Base-by-base conservation (phyloP, 2,113 vertebrate genomes). In the Heliornis fulica region DNA sequence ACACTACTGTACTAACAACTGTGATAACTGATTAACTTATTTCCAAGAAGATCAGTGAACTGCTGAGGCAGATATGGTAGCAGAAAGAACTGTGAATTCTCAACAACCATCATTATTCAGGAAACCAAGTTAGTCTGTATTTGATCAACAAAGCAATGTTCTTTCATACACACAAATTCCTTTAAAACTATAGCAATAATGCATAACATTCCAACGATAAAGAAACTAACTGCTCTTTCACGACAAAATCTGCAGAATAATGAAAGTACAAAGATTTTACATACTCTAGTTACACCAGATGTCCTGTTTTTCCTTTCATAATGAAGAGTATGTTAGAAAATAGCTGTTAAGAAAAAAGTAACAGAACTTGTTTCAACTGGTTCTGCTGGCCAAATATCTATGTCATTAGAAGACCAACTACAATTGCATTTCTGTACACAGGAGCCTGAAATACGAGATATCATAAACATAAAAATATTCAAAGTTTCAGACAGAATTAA, bases 361-460 rank as follows among this genome's bases (percentile, higher is more conserved):
- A 53, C 14, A 66, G 63, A 87, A 94, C 89, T 93, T 87, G 83
- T 51, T 48, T 22, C 54, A 93, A 83, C 90, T 89, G 71, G 96
- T 85, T 93, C 54, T 80, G 28, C 76, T 34, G 66, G 54, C 21
- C 60, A 91, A 90, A 71, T 93, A 87, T 59, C 69, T 78, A 34
- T 48, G 61, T 50, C 86, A 63, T 77, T 69, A 92, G 60, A 61
- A 91, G 31, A 75, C 60, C 26, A 93, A 83, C 46, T 82, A 36
- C 74, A 83, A 90, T 86, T 93, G 87, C 59, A 72, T 57, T 88
- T 89, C 87, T 75, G 57, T 19, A 32, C 61, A 23, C 57, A 87
- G 83, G 43, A 96, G 83, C 83, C 56, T 93, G 89, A 94, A 96
- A 88, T 89, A 93, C 91, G 69, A 92, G 90, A n/a, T 85, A 89